Evolutionary conservation across 2,888 invertebrate species (phyloP), one percentile per base, ranked within the genome.

Genomic region (Campopleginae sp.): DNA sequence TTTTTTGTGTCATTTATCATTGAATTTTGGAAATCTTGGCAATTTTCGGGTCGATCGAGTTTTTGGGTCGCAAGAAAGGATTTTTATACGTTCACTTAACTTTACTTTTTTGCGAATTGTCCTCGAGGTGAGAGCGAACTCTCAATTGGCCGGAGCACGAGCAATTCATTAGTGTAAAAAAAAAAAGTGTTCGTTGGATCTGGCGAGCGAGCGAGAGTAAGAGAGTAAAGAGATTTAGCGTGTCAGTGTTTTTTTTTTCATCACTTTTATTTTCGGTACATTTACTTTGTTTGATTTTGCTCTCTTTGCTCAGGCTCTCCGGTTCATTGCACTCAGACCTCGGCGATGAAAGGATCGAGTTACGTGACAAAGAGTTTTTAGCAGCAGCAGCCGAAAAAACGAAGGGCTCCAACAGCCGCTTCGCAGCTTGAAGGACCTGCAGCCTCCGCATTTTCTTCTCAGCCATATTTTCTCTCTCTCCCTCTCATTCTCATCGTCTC

Each of bases 271-370:
- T 58, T 33, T 51, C 33, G 51, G n/a, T 46, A 58, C 27, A 31
- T 61, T 61, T 61, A 74, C 44, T 61, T 61, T 10, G 61, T 61
- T 74, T 38, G 66, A 74, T 65, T 80, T 77, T 82, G 82, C 80
- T 48, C 84, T 82, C 48, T 77, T 38, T 75, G 58, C 66, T 44
- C 61, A 14, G 19, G 33, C 68, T 61, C 58, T 65, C 68, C 68
- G 66, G 66, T 76, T 54, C 63, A 31, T 63, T 65, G 31, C 72
- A 46, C 33, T 80, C 68, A 33, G 65, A 38, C 72, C 81, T 80
- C 71, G 68, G 78, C 76, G 86, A 81, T 81, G 82, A 87, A 86
- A 84, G 76, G 87, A 84, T 86, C 84, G 84, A 66, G 84, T 87
- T 82, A 87, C 87, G 82, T 44, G 77, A 86, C 81, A 86, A 81